Base-by-base conservation (phyloP, 2,113 vertebrate genomes). In the Ameiurus melas region DNA sequence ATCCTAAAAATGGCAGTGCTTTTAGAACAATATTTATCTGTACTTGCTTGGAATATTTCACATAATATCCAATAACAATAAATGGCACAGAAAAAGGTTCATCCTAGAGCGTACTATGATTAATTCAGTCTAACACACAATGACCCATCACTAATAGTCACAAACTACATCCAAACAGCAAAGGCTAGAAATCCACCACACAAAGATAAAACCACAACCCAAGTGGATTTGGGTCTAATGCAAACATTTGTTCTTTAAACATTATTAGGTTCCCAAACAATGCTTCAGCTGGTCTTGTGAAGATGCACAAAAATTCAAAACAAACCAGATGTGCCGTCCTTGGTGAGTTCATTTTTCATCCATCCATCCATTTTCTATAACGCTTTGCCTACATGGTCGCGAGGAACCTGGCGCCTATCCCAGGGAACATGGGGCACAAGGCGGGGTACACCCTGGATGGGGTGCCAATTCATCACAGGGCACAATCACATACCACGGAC, bases 231-330 rank as follows among this genome's bases (percentile, higher is more conserved):
- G 84, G 70, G 88, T 58, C 78, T 89, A 30, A 77, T 73, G 79
- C 30, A 86, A 91, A 90, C 84, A 60, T 92, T 91, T 89, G 89
- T 91, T 91, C 83, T 86, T 58, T 43, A 84, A 88, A 90, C 84
- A 85, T 39, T 77, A 92, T 90, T 89, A 85, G 5, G 89, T 91
- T 93, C 87, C 89, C 92, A 83, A 75, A 84, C 89, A 87, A 39
- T 92, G 84, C 92, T 89, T 71, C 89, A 89, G 92, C 93, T 93
- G 92, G 88, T 95, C 90, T 91, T 91, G 91, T 70, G 85, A 88
- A 91, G 87, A 90, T 82, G 82, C 66, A 86, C 79, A 55, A 81
- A 39, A 58, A 22, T 14, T 85, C 93, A 94, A 93, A 88, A 86
- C 71, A 81, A 84, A 82, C 91, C 93, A 94, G 92, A 94, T 93